Base-by-base conservation (phyloP, 2,888 invertebrate species). In the Eupithecia dodoneata region DNA sequence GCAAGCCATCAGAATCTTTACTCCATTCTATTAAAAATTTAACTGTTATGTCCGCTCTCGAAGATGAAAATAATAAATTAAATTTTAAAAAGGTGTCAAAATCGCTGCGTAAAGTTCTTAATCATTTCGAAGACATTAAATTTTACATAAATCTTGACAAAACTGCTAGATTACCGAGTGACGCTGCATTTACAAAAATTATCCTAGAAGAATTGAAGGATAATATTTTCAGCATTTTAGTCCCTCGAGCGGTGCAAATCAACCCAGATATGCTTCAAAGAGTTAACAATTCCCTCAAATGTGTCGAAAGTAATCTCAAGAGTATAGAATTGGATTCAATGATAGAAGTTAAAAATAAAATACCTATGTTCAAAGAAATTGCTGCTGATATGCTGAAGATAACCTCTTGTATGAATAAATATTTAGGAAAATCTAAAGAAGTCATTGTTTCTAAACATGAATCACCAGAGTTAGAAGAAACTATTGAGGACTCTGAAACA, bases 121-220 rank as follows among this genome's bases (percentile, higher is more conserved):
- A 94, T 82, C 94, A 94, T 85, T 95, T 95, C 80, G 94, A 94
- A 84, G 95, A 95, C 81, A 90, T 95, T 0, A 95, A 94, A 77
- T 95, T 95, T 85, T 95, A 94, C 77, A 92, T 95, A 2, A 94
- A 93, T 84, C 83, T 95, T 30, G 95, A 95, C 84, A 94, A 94
- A 89, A 94, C 94, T 7, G 95, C 95, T 4, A 89, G 94, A 82
- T 78, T 93, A 69, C 94, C 95, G 6, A 92, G 90, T 85, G 94
- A 94, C 80, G 90, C 93, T 47, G 88, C 89, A 74, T 92, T 94
- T 84, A 94, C 93, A 4, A 93, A 92, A 86, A 89, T 93, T 47
- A 90, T 94, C 79, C 83, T 95, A 73, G 86, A 90, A 69, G 92
- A 93, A 76, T 81, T 94, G 18, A 90, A 88, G 82, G 80, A 80